A percentile compares a stretch with the other conserved stretches of the same genome.
phyloP scores from a whole-genome alignment of 2,888 invertebrate species.

The Patella ulyssiponensis region DNA sequence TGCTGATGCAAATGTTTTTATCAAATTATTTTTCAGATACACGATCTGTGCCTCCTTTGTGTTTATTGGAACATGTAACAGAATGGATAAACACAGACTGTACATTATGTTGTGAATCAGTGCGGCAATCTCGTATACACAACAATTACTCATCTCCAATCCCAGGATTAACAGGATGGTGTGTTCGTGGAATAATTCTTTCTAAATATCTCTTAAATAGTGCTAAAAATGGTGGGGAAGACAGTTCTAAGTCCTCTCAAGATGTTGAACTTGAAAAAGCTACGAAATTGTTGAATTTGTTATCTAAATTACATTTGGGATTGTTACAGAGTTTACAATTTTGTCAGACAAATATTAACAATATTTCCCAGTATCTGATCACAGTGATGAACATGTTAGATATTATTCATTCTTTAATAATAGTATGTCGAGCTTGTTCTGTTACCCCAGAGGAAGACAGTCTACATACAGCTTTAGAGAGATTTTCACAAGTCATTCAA shows the following conservation, averaged over 20 bases:
- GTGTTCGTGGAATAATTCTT: slow-evolving; percentile 59
- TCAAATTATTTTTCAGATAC: slow-evolving; percentile 42
- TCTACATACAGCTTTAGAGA: slow-evolving; percentile 79
- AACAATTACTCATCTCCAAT: slow-evolving; percentile 60
- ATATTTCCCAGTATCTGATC: slow-evolving; percentile 39
- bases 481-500: slow-evolving; percentile 88
- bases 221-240: neutral
- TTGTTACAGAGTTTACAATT: slow-evolving; percentile 55
- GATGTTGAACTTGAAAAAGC: slow-evolving; percentile 19
- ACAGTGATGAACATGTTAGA: slow-evolving; percentile 25
- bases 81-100: slow-evolving; percentile 63
- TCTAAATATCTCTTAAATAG: slow-evolving; percentile 21
- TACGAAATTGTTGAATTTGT: slow-evolving; percentile 41
- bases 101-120: slow-evolving; percentile 63
- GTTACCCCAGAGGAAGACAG: slow-evolving; percentile 61
- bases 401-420: slow-evolving; percentile 16
- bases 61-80: slow-evolving; percentile 57
- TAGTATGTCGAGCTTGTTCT: slow-evolving; percentile 10
- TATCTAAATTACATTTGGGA: slow-evolving; percentile 59
- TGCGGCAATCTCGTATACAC: slow-evolving; percentile 56
- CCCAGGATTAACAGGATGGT: slow-evolving; percentile 64
- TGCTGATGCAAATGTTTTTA: neutral
- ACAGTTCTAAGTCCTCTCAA: neutral
- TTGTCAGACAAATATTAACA: slow-evolving; percentile 29
- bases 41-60: slow-evolving; percentile 51